These are phyloP conservation scores for Octodon degus DNA, from an alignment of 2,113 vertebrate species.

Conservation along the genomic window DNA sequence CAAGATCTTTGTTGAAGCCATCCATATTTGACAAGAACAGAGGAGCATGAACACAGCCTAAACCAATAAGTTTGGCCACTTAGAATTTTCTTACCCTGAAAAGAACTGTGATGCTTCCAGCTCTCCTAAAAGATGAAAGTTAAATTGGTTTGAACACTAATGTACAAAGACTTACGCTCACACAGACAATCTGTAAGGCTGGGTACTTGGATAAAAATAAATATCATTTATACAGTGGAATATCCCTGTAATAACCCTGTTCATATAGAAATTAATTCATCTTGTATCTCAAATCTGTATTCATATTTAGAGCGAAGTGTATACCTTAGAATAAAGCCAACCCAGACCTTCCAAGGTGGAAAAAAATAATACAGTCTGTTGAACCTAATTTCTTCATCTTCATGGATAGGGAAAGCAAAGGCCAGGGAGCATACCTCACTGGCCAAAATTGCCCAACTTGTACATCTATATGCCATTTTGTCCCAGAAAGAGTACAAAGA, in stretches of 20 bases:
- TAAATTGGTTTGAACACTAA: conserved; percentile 55
- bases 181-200: conserved; percentile 4
- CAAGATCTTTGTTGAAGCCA: background rate
- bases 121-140: conserved; percentile 47
- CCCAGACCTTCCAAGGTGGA: background rate
- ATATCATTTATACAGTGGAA: background rate
- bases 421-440: background rate
- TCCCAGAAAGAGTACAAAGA: background rate
- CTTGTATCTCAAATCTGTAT: background rate
- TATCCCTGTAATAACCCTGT: conserved; percentile 21
- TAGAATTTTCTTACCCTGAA: conserved; percentile 26
- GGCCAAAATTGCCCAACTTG: background rate
- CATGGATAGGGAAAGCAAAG: background rate
- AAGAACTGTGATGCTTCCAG: conserved; percentile 25
- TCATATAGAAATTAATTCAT: conserved; percentile 26
- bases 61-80: background rate
- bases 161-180: background rate
- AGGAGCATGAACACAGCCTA: background rate
- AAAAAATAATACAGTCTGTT: background rate
- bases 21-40: conserved; percentile 17
- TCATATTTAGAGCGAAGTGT: background rate
- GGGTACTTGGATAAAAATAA: conserved; percentile 49
- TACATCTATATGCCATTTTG: background rate
- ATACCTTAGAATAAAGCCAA: background rate
- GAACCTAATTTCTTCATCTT: background rate